Evolutionary conservation across 2,113 vertebrate genomes (phyloP).

Genomic region (Clarias batrachus): DNA sequence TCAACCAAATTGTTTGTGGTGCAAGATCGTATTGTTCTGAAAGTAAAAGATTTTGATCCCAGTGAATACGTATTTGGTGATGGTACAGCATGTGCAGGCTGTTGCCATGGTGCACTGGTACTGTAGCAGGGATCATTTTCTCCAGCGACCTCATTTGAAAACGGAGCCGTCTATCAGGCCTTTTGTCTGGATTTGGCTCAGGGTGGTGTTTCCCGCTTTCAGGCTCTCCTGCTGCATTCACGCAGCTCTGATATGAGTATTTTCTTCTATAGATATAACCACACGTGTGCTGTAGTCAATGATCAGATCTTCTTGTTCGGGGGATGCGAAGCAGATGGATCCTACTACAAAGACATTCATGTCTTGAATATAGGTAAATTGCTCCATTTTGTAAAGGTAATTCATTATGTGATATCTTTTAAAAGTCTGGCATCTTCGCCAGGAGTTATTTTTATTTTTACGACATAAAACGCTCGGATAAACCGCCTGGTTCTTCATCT

Average conservation of each 20-base stretch:
- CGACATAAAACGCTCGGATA: neutral
- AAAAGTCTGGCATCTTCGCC: neutral
- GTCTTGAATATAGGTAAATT: conserved; percentile 70
- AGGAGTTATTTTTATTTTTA: neutral
- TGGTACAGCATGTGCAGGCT: neutral
- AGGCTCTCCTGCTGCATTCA: neutral
- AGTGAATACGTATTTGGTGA: neutral
- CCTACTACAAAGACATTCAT: conserved; percentile 64
- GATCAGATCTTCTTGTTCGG: conserved; percentile 72
- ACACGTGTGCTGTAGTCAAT: conserved; percentile 62
- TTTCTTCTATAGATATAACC: conserved; percentile 63
- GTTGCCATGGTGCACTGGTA: conserved; percentile 49
- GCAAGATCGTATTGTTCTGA: neutral
- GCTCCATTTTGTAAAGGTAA: neutral
- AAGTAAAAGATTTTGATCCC: neutral
- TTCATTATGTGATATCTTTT: neutral
- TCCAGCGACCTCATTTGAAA: conserved; percentile 50
- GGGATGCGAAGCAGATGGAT: conserved; percentile 59
- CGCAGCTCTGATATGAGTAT: neutral
- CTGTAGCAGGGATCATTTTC: conserved; percentile 16
- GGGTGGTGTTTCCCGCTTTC: neutral
- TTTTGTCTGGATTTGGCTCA: conserved; percentile 32
- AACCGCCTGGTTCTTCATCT: neutral
- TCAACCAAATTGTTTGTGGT: neutral
- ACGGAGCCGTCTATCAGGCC: conserved; percentile 52